phyloP scores from a whole-genome alignment of 2,797 vertebrate species.

The Silurus aristotelis region DNA sequence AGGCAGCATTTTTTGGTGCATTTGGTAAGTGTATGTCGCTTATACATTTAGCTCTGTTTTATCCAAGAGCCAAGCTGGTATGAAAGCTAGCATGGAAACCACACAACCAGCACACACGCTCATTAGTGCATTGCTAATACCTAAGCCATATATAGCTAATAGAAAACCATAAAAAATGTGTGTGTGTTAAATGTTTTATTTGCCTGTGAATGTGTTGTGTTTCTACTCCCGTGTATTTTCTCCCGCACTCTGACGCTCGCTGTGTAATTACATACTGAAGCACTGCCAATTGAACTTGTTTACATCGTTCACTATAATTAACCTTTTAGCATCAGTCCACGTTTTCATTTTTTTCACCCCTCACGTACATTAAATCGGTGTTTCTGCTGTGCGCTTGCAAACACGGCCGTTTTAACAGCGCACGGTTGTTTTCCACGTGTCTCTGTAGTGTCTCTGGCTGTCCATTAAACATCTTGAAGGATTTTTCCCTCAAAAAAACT shows the following conservation, averaged over 20 bases:
- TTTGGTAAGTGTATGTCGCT: too few relatives aligned
- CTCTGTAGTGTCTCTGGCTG: not conserved
- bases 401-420: not conserved
- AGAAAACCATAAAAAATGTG: not conserved
- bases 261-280: slow-evolving; percentile 6
- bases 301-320: slow-evolving; percentile 19
- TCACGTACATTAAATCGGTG: not conserved
- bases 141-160: too few relatives aligned
- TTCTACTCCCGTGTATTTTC: not conserved
- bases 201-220: not conserved
- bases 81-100: not conserved
- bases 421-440: not conserved
- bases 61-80: too few relatives aligned
- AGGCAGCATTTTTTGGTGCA: not conserved
- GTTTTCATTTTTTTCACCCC: not conserved
- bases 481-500: not conserved
- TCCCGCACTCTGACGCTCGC: not conserved
- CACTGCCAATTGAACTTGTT: not conserved
- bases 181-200: slow-evolving; percentile 32
- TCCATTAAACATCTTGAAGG: not conserved
- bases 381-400: not conserved
- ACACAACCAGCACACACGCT: not conserved
- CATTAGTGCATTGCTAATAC: too few relatives aligned
- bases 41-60: too few relatives aligned
- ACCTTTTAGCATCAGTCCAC: slow-evolving; percentile 9